Evolutionary conservation across 2,797 vertebrate species (phyloP), one percentile per base, ranked within the genome.

Genomic region (Cuniculus paca): DNA sequence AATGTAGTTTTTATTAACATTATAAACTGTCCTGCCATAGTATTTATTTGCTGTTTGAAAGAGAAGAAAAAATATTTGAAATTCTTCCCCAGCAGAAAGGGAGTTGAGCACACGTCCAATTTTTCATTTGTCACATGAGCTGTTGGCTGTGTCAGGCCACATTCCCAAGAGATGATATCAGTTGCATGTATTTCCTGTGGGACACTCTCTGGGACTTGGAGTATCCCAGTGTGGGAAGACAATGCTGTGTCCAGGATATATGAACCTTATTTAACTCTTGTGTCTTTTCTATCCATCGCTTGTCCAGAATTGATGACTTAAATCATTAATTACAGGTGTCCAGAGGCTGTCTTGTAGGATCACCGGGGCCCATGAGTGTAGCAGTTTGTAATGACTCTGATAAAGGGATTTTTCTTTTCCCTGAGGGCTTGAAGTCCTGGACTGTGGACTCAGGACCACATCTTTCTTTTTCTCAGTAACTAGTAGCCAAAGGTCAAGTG

Each of bases 191-290:
- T 91, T 86, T 70, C 45, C 48, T 45, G 0, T 16, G 10, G 31
- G 74, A 68, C 56, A 2, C 19, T 17, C 77, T 50, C 45, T 56
- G 61, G 75, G 19, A 24, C 26, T 52, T 3, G 16, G 91, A 68
- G 26, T 6, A 2, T 34, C 8, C 5, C 3, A 58, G 42, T 50
- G 26, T 52, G 20, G 26, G 58, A 89, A n/a, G 54, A 45, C 3
- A 50, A 22, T 3, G 48, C 7, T 26, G 2, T 1, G 0, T n/a
- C 19, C 8, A 12, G 17, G 54, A 26, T 68, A 0, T 19, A 4
- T 14, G 50, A 77, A 19, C 39, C 26, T 12, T 9, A 20, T 22
- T 14, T 80, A n/a, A 2, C 39, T 82, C 74, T 36, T 19, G 6
- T 0, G 0, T 54, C 50, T 83, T 58, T 20, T 31, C 54, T 77